Base-by-base conservation (phyloP, 2,888 invertebrate genomes). In the Neocrepidodera transversa region DNA sequence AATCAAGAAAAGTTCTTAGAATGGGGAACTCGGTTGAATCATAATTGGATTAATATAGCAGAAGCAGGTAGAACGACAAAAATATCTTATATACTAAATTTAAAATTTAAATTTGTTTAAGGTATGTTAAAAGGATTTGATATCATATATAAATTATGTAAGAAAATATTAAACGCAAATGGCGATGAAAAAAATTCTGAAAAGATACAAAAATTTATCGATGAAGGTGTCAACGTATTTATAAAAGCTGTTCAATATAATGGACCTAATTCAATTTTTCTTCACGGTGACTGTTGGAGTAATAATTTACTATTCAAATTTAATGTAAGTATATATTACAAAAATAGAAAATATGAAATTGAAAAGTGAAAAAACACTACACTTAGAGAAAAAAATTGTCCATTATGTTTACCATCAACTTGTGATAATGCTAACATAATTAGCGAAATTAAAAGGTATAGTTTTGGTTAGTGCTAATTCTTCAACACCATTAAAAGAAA, bases 271-370 rank as follows among this genome's bases (percentile, higher is more conserved):
- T 55, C 59, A 1, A 71, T 70, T 11, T 61, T 74, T 20, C 43
- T 65, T n/a, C 74, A 74, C 56, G 74, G 73, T n/a, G 74, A 74
- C 59, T 70, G 66, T 38, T 72, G 71, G 69, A 66, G 66, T 18
- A 69, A 71, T 50, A 75, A 75, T 55, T 65, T 74, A 43, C 60
- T 75, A 62, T 74, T 74, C 57, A 72, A 69, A 62, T 75, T 71
- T 58, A 60, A 69, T 38, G 71, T 71, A 55, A 60, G 62, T 59
- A 50, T 28, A 13, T 30, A n/a, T 30, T 30, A 7, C 23, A n/a
- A n/a, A n/a, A n/a, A n/a, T n/a, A n/a, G n/a, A n/a, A n/a, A n/a
- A n/a, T n/a, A n/a, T n/a, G n/a, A n/a, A n/a, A n/a, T n/a, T n/a
- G n/a, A n/a, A n/a, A n/a, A n/a, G n/a, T n/a, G n/a, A n/a, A n/a